Evolutionary conservation across 2,113 vertebrate species (phyloP).

Genomic region (Bos taurus): ARS-UCD2.0 NC_037334.1:62834501-62835000

Average conservation of each 20-base stretch:
- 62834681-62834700: constrained; percentile 3
- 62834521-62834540: background rate
- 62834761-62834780: background rate
- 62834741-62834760: constrained; percentile 42
- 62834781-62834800: background rate
- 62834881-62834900: background rate
- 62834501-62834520: background rate
- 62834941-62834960: background rate
- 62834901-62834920: background rate
- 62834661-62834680: constrained; percentile 28
- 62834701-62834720: background rate
- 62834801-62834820: background rate
- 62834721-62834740: background rate
- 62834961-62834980: background rate
- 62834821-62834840: background rate
- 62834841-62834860: background rate
- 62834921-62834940: background rate
- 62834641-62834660: background rate
- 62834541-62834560: no score
- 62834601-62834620: background rate
- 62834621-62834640: background rate
- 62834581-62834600: background rate
- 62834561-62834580: background rate
- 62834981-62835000: background rate
- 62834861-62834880: background rate